Percentiles rank a stretch among this genome's conserved stretches.
Conservation (phyloP, 2,113 vertebrate genomes). For the Atractosteus spatula region DNA sequence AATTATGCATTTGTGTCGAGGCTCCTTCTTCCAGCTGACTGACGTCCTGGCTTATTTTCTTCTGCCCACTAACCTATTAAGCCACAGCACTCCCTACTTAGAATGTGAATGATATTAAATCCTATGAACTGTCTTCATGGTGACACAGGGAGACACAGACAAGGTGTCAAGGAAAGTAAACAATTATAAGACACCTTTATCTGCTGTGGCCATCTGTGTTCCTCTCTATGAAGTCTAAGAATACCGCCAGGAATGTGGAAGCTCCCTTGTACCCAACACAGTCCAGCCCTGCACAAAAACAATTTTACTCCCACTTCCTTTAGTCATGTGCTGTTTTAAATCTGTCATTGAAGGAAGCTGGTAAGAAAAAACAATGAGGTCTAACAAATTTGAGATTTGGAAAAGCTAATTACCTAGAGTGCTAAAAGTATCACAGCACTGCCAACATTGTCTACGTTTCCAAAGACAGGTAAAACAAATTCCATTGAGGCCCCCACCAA, state of each 20-base stretch:
- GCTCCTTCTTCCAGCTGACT: slow-evolving; percentile 9
- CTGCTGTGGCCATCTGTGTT: slow-evolving; percentile 67
- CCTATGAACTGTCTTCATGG: slow-evolving; percentile 1
- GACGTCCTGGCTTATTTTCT: slow-evolving; percentile 3
- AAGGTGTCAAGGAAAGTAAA: slow-evolving; percentile 33
- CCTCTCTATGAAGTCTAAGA: slow-evolving; percentile 52
- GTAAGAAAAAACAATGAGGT: background rate
- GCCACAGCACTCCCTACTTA: background rate
- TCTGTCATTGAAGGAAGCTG: slow-evolving; percentile 16
- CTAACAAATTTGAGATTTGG: slow-evolving; percentile 1
- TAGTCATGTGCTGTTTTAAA: slow-evolving; percentile 30
- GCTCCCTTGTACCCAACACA: slow-evolving; percentile 40
- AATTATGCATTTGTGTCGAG: slow-evolving; percentile 11
- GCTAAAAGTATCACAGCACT: too few species aligned
- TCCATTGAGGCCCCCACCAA: too few species aligned
- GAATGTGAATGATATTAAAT: background rate
- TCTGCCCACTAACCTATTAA: background rate
- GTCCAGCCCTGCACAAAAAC: slow-evolving; percentile 44
- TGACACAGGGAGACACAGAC: slow-evolving; percentile 21
- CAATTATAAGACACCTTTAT: slow-evolving; percentile 63
- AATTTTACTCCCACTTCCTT: slow-evolving; percentile 48
- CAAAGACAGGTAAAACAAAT: too few species aligned
- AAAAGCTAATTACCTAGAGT: too few species aligned
- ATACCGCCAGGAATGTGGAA: slow-evolving; percentile 38
- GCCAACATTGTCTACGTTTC: too few species aligned